These are phyloP conservation scores for Cecropterus lyciades DNA, from an alignment of 1,140 invertebrate species.

Conservation along the genomic window DNA sequence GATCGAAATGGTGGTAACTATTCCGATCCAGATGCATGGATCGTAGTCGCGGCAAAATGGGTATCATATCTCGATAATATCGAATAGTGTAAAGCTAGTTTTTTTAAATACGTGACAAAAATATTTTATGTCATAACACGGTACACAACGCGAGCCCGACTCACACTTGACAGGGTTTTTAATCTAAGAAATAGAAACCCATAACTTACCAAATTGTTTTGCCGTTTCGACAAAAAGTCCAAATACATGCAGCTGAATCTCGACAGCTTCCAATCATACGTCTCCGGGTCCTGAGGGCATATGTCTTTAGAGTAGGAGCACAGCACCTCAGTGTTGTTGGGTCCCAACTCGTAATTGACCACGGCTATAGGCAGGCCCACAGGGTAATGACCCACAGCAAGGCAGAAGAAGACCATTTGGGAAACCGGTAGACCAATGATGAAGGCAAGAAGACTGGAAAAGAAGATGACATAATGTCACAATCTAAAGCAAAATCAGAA, in stretches of 20 bases:
- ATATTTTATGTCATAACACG: too few relatives aligned
- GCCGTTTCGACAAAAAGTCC: constrained; percentile 87
- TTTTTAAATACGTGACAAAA: too few relatives aligned
- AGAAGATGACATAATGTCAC: too few relatives aligned
- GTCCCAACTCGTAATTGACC: constrained; percentile 90
- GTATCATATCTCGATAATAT: too few relatives aligned
- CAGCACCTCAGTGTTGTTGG: constrained; percentile 83
- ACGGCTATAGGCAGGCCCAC: constrained; percentile 92
- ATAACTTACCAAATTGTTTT: constrained; percentile 85
- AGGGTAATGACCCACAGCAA: constrained; percentile 96
- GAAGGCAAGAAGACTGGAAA: constrained; percentile 92
- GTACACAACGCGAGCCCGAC: not conserved
- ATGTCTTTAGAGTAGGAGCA: constrained; percentile 77
- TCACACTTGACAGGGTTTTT: too few relatives aligned
- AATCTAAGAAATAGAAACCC: not conserved
- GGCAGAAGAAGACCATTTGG: constrained; percentile 97
- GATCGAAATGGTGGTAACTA: too few relatives aligned
- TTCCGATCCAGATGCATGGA: too few relatives aligned
- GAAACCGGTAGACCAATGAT: constrained; percentile 96
- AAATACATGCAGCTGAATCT: constrained; percentile 92
- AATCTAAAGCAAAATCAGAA: too few relatives aligned
- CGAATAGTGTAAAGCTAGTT: too few relatives aligned
- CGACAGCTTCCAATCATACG: constrained; percentile 84
- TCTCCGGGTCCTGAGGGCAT: constrained; percentile 81
- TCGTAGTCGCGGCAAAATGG: too few relatives aligned